Conservation (phyloP, 2,797 vertebrate genomes). For the Chaunax sp. region DNA sequence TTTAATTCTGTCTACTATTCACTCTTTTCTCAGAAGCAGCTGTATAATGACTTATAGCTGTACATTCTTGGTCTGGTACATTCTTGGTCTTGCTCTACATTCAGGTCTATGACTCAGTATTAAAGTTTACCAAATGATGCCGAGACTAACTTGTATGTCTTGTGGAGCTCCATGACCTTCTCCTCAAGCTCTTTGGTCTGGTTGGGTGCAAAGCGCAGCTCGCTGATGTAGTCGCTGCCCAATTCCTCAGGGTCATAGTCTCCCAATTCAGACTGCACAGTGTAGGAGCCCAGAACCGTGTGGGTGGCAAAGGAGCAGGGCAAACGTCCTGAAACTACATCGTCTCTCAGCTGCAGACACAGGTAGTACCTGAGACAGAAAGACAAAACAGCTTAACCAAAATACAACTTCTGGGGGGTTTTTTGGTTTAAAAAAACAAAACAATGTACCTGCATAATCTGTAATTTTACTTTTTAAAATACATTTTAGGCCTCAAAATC, state of each 20-base stretch:
- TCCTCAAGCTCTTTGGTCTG: slow-evolving; percentile 97
- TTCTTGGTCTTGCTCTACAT: too few relatives aligned
- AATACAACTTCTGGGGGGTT: neutral
- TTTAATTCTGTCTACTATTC: too few relatives aligned
- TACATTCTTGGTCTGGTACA: too few relatives aligned
- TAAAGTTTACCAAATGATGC: neutral
- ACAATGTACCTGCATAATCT: neutral
- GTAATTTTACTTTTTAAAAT: neutral
- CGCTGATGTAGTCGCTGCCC: slow-evolving; percentile 90
- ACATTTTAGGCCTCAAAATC: neutral
- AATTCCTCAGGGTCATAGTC: slow-evolving; percentile 94
- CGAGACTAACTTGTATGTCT: slow-evolving; percentile 91
- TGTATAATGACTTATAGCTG: too few relatives aligned
- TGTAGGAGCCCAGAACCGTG: slow-evolving; percentile 94
- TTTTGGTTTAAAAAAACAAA: too few relatives aligned
- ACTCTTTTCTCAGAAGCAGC: too few relatives aligned
- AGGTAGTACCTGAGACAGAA: slow-evolving; percentile 90
- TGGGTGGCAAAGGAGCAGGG: slow-evolving; percentile 97
- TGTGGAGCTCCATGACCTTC: slow-evolving; percentile 96
- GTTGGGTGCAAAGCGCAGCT: slow-evolving; percentile 95
- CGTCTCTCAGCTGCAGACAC: slow-evolving; percentile 94
- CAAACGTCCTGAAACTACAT: slow-evolving; percentile 93
- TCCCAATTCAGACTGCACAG: slow-evolving; percentile 94
- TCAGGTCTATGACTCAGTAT: slow-evolving; percentile 45
- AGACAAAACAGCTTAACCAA: neutral